Percentiles rank a stretch among this genome's conserved stretches.
Evolutionary conservation across 1,140 invertebrate species (phyloP).

Genomic region (Cardiocondyla obscurior): DNA sequence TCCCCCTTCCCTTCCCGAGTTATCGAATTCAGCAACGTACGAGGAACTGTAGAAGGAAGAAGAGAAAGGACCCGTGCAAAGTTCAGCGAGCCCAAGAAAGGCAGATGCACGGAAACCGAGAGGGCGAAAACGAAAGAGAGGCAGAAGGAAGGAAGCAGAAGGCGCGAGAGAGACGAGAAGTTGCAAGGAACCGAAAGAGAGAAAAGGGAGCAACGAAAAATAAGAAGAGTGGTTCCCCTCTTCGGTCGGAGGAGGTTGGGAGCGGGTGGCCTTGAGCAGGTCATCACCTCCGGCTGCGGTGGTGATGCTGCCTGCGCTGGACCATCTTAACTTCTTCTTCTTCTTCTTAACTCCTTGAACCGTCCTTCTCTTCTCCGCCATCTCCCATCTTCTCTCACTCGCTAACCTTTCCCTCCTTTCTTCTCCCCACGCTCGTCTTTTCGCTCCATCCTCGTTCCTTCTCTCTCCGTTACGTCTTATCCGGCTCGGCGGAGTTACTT

Average conservation of each 20-base stretch:
- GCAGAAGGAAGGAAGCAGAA: slow-evolving; percentile 47
- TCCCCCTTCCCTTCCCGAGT: too few species aligned
- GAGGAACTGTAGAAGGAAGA: slow-evolving; percentile 37
- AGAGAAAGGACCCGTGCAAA: slow-evolving; percentile 35
- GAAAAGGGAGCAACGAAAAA: slow-evolving; percentile 70
- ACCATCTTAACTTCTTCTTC: slow-evolving; percentile 79
- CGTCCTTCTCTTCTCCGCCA: slow-evolving; percentile 47
- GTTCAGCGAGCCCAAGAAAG: slow-evolving; percentile 57
- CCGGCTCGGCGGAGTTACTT: slow-evolving; percentile 41
- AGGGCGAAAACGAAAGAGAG: slow-evolving; percentile 4
- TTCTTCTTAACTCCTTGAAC: slow-evolving; percentile 61
- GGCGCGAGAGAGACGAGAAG: slow-evolving; percentile 32
- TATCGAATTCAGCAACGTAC: slow-evolving; percentile 15
- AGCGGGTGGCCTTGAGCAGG: slow-evolving; percentile 83
- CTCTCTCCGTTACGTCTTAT: slow-evolving; percentile 23
- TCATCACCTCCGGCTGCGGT: slow-evolving; percentile 80
- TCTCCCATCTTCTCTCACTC: slow-evolving; percentile 37
- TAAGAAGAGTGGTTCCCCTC: slow-evolving; percentile 68
- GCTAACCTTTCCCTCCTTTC: slow-evolving; percentile 37
- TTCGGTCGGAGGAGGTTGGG: slow-evolving; percentile 71
- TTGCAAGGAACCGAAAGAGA: slow-evolving; percentile 61
- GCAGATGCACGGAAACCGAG: slow-evolving; percentile 37
- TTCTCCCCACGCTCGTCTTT: slow-evolving; percentile 14
- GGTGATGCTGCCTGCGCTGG: slow-evolving; percentile 72
- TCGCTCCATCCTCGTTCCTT: slow-evolving; percentile 44